These are phyloP conservation scores for Tigriopus californicus DNA, from an alignment of 2,888 invertebrate genomes.

Conservation along the genomic window DNA sequence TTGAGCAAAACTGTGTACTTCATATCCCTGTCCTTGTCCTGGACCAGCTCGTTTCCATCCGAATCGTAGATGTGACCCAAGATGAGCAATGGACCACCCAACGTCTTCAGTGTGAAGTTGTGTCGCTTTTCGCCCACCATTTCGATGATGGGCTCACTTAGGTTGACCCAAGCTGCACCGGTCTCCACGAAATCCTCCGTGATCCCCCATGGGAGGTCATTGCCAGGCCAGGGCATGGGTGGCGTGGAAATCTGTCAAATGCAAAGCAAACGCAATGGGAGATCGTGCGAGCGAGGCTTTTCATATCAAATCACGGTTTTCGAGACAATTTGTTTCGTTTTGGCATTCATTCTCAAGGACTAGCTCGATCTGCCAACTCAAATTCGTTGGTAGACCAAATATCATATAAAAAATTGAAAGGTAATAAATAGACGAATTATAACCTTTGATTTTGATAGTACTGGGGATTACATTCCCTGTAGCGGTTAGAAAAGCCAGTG, in stretches of 20 bases:
- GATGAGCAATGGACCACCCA: slow-evolving; percentile 18
- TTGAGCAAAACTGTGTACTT: slow-evolving; percentile 8
- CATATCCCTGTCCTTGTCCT: slow-evolving; percentile 4
- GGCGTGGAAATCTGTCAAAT: not conserved
- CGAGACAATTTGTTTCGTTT: not conserved
- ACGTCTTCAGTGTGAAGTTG: slow-evolving; percentile 18
- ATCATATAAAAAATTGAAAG: too few species aligned
- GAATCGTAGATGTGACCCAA: slow-evolving; percentile 20
- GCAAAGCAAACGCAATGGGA: not conserved
- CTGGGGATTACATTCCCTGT: too few species aligned
- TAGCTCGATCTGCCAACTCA: too few species aligned
- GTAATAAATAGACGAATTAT: too few species aligned
- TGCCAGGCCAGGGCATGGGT: slow-evolving; percentile 19
- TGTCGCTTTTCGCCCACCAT: slow-evolving; percentile 23
- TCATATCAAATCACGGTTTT: not conserved
- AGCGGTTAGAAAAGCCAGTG: too few species aligned
- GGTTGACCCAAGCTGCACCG: slow-evolving; percentile 22
- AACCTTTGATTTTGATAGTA: too few species aligned
- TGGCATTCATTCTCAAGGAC: too few species aligned
- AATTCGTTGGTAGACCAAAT: too few species aligned
- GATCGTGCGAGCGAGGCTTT: not conserved
- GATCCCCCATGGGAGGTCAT: slow-evolving; percentile 25
- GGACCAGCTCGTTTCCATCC: slow-evolving; percentile 17
- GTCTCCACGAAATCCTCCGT: slow-evolving; percentile 23
- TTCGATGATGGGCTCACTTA: slow-evolving; percentile 22